Evolutionary conservation across 2,888 invertebrate species (phyloP).

Genomic region (Mongoloraphidia duomilia): DNA sequence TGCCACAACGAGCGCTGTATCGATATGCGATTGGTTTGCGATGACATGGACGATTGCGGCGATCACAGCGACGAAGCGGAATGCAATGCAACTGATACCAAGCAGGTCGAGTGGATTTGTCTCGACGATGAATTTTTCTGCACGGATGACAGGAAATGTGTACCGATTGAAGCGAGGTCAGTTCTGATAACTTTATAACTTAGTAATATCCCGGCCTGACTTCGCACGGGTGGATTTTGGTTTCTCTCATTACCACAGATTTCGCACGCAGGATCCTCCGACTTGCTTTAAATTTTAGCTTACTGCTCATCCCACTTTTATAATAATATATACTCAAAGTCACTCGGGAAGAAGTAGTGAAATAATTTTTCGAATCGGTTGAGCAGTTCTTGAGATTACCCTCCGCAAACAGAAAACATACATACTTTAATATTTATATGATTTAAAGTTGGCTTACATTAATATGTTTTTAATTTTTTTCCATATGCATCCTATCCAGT

Average conservation of each 20-base stretch:
- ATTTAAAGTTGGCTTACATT: no score
- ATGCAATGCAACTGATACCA: slow-evolving; percentile 21
- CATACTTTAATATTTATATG: no score
- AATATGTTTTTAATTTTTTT: no score
- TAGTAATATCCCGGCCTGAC: not conserved
- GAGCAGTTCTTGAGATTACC: no score
- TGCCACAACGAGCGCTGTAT: slow-evolving; percentile 42
- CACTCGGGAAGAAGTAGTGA: no score
- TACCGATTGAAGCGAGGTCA: slow-evolving; percentile 37
- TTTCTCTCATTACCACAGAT: not conserved
- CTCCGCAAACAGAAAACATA: no score
- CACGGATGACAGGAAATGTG: slow-evolving; percentile 34
- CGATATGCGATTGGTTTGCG: slow-evolving; percentile 36
- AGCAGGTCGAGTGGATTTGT: slow-evolving; percentile 23
- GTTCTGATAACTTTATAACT: no score
- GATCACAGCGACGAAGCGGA: slow-evolving; percentile 39
- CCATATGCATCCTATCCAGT: no score
- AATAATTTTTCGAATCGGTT: no score
- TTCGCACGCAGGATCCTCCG: not conserved
- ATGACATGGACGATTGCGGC: slow-evolving; percentile 41
- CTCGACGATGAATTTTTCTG: slow-evolving; percentile 34
- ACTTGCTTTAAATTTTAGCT: not conserved
- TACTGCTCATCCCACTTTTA: no score
- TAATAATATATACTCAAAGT: no score
- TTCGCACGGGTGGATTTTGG: no score